A percentile compares a stretch with the other conserved stretches of the same genome.
Conservation (phyloP, 2,888 invertebrate species). For the Drosophila austrosaltans region DNA sequence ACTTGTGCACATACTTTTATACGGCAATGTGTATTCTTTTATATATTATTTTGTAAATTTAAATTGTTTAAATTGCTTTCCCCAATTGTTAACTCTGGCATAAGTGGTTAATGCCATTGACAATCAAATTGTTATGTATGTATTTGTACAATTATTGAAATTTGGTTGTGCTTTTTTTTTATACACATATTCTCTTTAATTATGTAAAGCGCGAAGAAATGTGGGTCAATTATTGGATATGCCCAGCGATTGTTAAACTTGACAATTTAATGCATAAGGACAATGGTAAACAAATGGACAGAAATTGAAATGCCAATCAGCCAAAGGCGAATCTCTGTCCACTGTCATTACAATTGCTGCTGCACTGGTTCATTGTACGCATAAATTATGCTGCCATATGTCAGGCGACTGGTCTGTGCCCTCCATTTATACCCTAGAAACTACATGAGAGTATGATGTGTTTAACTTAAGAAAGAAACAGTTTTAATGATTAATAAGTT, state of each 20-base stretch:
- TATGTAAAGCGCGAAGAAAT: slow-evolving; percentile 58
- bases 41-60: not conserved
- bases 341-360: slow-evolving; percentile 45
- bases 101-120: slow-evolving; percentile 22
- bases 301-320: slow-evolving; percentile 44
- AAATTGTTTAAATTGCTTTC: not conserved
- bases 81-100: slow-evolving; percentile 10
- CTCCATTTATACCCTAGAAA: slow-evolving; percentile 1
- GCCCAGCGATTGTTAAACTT: slow-evolving; percentile 29
- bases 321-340: slow-evolving; percentile 43
- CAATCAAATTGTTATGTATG: slow-evolving; percentile 30
- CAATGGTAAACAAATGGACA: slow-evolving; percentile 39
- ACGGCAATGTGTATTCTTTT: not conserved
- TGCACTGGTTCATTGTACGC: slow-evolving; percentile 70
- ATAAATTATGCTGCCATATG: slow-evolving; percentile 77
- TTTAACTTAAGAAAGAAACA: no score
- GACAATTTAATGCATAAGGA: slow-evolving; percentile 46
- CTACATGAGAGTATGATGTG: slow-evolving; percentile 15
- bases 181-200: slow-evolving; percentile 40
- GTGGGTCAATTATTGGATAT: slow-evolving; percentile 65
- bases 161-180: slow-evolving; percentile 32
- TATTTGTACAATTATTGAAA: slow-evolving; percentile 1
- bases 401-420: slow-evolving; percentile 41
- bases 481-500: no score
- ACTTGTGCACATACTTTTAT: slow-evolving; percentile 9